These are phyloP conservation scores for Sebastes jordani DNA, from an alignment of 2,797 vertebrate species.

Conservation along the genomic window DNA sequence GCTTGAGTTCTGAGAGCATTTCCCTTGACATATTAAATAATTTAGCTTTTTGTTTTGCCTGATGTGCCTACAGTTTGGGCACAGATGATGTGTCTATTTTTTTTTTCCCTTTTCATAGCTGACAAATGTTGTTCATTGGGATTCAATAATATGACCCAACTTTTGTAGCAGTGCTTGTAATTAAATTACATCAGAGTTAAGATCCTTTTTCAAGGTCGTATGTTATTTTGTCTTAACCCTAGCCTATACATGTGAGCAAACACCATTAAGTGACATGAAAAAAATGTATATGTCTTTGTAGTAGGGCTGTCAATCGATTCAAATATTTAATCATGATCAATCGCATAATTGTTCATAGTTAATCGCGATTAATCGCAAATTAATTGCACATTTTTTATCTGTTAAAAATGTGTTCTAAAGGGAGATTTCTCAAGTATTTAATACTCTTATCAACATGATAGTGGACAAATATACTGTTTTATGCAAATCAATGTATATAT, in stretches of 20 bases:
- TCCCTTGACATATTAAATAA: slow-evolving; percentile 20
- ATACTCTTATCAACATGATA: too few relatives aligned
- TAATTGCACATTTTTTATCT: too few relatives aligned
- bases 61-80: neutral
- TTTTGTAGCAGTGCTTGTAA: neutral
- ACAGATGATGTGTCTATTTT: neutral
- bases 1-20: slow-evolving; percentile 1
- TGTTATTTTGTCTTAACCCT: neutral
- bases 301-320: neutral
- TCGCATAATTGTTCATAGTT: too few relatives aligned
- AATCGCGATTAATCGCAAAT: too few relatives aligned
- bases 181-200: neutral
- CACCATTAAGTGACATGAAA: neutral
- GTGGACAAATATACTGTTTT: too few relatives aligned
- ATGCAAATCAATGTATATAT: too few relatives aligned
- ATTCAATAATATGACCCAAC: neutral
- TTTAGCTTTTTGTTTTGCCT: slow-evolving; percentile 27
- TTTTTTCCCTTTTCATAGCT: neutral
- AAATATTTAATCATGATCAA: too few relatives aligned
- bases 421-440: too few relatives aligned
- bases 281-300: neutral
- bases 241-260: neutral
- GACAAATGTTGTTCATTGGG: neutral
- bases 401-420: too few relatives aligned
- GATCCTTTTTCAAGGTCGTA: neutral